Conservation (phyloP, 1,140 invertebrate species). For the Coelopa frigida region DNA sequence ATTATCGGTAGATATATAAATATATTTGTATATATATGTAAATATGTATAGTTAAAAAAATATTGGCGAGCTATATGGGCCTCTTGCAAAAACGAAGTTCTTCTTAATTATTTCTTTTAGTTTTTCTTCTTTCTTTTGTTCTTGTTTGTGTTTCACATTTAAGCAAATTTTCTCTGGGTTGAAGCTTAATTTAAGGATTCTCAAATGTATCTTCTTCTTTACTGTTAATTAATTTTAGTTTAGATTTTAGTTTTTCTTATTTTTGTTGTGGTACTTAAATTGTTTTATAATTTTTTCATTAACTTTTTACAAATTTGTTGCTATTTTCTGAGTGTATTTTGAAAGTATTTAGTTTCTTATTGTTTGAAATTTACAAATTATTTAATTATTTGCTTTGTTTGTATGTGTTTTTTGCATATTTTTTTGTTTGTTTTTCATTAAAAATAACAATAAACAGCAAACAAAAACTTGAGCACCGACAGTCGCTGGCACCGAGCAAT, state of each 20-base stretch:
- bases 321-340: slow-evolving; percentile 11
- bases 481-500: too few relatives aligned
- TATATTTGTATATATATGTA: slow-evolving; percentile 30
- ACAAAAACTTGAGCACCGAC: too few relatives aligned
- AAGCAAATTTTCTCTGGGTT: slow-evolving; percentile 23
- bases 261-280: slow-evolving; percentile 6
- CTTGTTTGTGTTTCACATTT: slow-evolving; percentile 25
- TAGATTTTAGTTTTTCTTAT: slow-evolving; percentile 13
- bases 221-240: neutral
- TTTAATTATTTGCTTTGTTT: too few relatives aligned
- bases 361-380: slow-evolving; percentile 43
- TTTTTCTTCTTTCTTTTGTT: slow-evolving; percentile 7
- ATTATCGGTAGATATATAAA: slow-evolving; percentile 4
- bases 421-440: slow-evolving; percentile 6
- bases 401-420: too few relatives aligned
- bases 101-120: slow-evolving; percentile 13
- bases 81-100: slow-evolving; percentile 48
- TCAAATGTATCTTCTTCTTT: slow-evolving; percentile 15
- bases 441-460: too few relatives aligned
- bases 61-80: slow-evolving; percentile 48
- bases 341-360: slow-evolving; percentile 13
- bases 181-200: neutral
- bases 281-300: slow-evolving; percentile 11
- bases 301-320: slow-evolving; percentile 24
- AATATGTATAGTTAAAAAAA: slow-evolving; percentile 25